Percentiles rank a stretch among this genome's conserved stretches.
Conservation (phyloP, 1,140 invertebrate genomes). For the Melipona quadrifasciata region DNA sequence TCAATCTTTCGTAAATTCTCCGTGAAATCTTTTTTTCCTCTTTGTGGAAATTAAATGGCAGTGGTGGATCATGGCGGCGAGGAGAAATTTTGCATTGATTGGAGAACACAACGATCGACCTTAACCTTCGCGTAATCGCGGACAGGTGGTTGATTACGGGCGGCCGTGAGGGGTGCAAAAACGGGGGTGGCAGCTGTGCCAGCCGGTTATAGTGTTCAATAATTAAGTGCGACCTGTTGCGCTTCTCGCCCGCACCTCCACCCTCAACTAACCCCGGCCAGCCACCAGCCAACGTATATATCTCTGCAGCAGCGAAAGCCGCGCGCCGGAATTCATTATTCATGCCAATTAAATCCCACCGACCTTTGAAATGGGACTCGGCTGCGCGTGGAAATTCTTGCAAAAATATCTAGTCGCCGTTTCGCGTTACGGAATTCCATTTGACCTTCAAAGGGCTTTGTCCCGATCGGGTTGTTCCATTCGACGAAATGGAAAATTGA, state of each 20-base stretch:
- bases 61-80: too few relatives aligned
- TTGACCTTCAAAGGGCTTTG: too few relatives aligned
- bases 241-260: conserved; percentile 73
- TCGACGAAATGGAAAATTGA: neutral
- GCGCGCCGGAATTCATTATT: conserved; percentile 72
- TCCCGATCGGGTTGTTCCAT: too few relatives aligned
- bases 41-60: neutral
- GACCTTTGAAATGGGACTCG: conserved; percentile 16
- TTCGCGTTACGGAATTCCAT: neutral
- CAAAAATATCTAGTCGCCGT: neutral
- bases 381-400: neutral
- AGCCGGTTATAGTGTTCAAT: conserved; percentile 78
- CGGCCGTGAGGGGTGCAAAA: conserved; percentile 61
- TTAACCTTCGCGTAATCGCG: conserved; percentile 66
- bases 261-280: conserved; percentile 61
- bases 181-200: conserved; percentile 64
- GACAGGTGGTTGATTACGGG: conserved; percentile 71
- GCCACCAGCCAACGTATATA: conserved; percentile 38
- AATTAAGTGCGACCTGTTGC: conserved; percentile 82
- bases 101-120: conserved; percentile 52
- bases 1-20: neutral
- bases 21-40: neutral
- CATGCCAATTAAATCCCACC: conserved; percentile 73
- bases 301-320: conserved; percentile 26
- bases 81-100: conserved; percentile 25